Evolutionary conservation across 2,113 vertebrate genomes (phyloP), one percentile per base, ranked within the genome.

Genomic region (Myotis brandtii): DNA sequence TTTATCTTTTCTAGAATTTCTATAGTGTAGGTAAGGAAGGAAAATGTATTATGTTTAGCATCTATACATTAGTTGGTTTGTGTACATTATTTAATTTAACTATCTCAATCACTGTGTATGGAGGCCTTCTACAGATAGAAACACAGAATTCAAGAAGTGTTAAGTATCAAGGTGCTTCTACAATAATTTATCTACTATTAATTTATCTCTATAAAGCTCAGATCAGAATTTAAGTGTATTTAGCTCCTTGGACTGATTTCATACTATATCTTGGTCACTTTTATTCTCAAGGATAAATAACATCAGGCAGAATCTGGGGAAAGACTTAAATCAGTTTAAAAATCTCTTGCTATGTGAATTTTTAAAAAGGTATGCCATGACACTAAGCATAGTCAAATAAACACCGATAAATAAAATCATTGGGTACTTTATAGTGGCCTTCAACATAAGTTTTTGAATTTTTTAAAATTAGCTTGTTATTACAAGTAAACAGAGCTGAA

Each of bases 401-500:
- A 75, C 1, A 86, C 3, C 30, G 10, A 87, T 64, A 87, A 80
- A 86, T 54, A 66, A 21, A 94, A 48, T 25, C 62, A 52, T 0
- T 37, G 5, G 18, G 5, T 3, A 52, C 52, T 9, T 1, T 20
- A 32, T 40, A 23, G 23, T 40, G 76, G 46, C 37, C 23, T 56
- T 77, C 14, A 40, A 48, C 1, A 1, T 84, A 72, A 80, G n/a
- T 79, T 89, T 85, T 50, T 72, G 0, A 75, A 64, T 64, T 95
- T 77, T 91, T 94, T 17, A 83, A 13, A 81, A 37, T 93, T 90
- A 69, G 30, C 10, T 62, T 67, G 16, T 46, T 83, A 30, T 86
- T 92, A 75, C 2, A 79, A 46, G 34, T 86, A 91, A 82, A 76
- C 10, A 89, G 37, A 96, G 10, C 5, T 86, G 30, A 94, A 96